Percentiles rank a stretch among this genome's conserved stretches.
These are phyloP conservation scores for Meliscaeva auricollis DNA, from an alignment of 2,888 invertebrate species.

Conservation along the genomic window DNA sequence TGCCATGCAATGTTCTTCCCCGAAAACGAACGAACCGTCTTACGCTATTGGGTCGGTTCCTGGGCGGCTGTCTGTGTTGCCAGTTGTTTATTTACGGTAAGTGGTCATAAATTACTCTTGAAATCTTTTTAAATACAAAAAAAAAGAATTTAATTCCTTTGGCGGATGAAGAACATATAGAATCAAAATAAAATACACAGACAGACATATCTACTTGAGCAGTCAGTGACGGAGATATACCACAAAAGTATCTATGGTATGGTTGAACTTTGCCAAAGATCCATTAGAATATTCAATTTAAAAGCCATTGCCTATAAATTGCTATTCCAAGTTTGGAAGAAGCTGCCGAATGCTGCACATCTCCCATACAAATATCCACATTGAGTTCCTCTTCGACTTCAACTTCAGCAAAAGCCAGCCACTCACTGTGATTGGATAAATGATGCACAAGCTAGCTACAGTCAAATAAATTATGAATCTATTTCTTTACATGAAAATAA, in stretches of 20 bases:
- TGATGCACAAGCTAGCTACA: slow-evolving; percentile 46
- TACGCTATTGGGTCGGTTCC: slow-evolving; percentile 95
- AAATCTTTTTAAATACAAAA: slow-evolving; percentile 26
- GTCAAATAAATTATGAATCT: slow-evolving; percentile 63
- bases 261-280: slow-evolving; percentile 14
- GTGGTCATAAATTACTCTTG: slow-evolving; percentile 73
- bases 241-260: slow-evolving; percentile 12
- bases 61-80: slow-evolving; percentile 96
- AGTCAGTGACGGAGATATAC: background rate
- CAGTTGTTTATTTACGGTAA: slow-evolving; percentile 94
- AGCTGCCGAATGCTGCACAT: slow-evolving; percentile 11
- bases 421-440: slow-evolving; percentile 65
- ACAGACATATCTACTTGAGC: background rate
- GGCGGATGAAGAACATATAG: slow-evolving; percentile 27
- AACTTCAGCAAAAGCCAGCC: slow-evolving; percentile 20
- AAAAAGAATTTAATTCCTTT: background rate
- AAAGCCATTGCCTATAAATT: slow-evolving; percentile 35
- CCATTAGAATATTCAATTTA: slow-evolving; percentile 30
- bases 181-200: too few relatives aligned
- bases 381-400: background rate
- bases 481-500: slow-evolving; percentile 30
- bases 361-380: background rate
- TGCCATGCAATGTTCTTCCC: slow-evolving; percentile 97
- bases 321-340: slow-evolving; percentile 25
- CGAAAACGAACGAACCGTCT: slow-evolving; percentile 91